Percentiles rank a stretch among this genome's conserved stretches.
These are phyloP conservation scores for Numenius arquata DNA, from an alignment of 2,113 vertebrate genomes.

Conservation along the genomic window DNA sequence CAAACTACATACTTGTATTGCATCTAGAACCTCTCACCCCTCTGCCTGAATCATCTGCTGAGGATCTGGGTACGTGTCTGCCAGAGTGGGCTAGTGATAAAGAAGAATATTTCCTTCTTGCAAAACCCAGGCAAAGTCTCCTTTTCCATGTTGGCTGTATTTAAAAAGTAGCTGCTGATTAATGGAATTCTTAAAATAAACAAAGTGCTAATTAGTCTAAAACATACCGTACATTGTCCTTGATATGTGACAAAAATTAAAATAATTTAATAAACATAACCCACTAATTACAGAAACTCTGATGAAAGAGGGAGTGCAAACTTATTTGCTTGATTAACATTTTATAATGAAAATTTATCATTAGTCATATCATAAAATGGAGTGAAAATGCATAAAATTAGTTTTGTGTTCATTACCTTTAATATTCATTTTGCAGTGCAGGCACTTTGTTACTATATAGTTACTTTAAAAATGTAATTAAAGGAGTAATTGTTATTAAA, in stretches of 20 bases:
- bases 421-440: background rate
- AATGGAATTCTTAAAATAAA: constrained; percentile 34
- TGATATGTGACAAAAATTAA: constrained; percentile 18
- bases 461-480: background rate
- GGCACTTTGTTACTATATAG: background rate
- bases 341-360: constrained; percentile 1
- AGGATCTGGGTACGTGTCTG: background rate
- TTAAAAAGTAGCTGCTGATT: background rate
- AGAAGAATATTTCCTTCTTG: background rate
- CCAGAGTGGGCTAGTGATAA: background rate
- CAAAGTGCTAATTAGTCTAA: constrained; percentile 31
- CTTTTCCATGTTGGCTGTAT: background rate
- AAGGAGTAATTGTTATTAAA: background rate
- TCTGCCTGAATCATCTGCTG: background rate
- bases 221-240: constrained; percentile 13
- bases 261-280: constrained; percentile 48
- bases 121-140: background rate
- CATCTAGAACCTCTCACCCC: background rate
- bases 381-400: background rate
- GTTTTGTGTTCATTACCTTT: background rate
- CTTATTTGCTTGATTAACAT: background rate
- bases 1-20: background rate
- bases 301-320: constrained; percentile 11
- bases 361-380: background rate
- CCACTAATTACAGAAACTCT: constrained; percentile 18